A percentile compares a stretch with the other conserved stretches of the same genome.
phyloP scores from a whole-genome alignment of 30 jellyfish, hydroid and myxozoan species.

The Pelagia noctiluca region DNA sequence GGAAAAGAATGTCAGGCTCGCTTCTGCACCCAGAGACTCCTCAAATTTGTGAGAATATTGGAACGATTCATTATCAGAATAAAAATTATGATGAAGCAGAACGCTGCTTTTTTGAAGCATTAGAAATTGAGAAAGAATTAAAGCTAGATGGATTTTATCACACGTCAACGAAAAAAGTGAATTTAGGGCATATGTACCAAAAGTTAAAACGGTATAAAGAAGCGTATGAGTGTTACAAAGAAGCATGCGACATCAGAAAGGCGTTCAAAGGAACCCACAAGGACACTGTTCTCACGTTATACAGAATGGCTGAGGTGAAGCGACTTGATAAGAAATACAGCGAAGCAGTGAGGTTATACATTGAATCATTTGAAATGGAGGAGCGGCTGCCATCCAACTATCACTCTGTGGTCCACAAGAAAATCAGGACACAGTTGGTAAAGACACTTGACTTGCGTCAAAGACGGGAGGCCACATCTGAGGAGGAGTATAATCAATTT shows the following conservation, averaged over 20 bases:
- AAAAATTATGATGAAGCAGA: constrained; percentile 30
- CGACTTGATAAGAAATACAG: background rate
- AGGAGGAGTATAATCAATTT: background rate
- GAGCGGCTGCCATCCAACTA: constrained; percentile 43
- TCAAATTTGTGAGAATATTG: constrained; percentile 37
- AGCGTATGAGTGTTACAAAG: constrained; percentile 12
- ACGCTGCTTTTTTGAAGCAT: background rate
- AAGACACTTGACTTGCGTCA: background rate
- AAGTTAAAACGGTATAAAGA: background rate
- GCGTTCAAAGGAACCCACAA: constrained; percentile 50
- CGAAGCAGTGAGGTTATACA: constrained; percentile 53
- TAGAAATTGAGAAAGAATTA: constrained; percentile 41
- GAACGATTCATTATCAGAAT: constrained; percentile 39
- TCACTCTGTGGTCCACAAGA: constrained; percentile 37
- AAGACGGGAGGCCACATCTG: background rate
- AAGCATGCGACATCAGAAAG: constrained; percentile 43
- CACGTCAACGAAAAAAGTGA: constrained; percentile 39
- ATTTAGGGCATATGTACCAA: constrained; percentile 43
- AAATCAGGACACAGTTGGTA: constrained; percentile 20
- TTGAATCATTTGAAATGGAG: constrained; percentile 71
- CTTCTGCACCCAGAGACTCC: constrained; percentile 37
- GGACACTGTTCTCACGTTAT: constrained; percentile 49
- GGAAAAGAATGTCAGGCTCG: background rate
- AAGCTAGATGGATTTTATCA: constrained; percentile 49
- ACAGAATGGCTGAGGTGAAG: constrained; percentile 24